Evolutionary conservation across 2,888 invertebrate genomes (phyloP).

Genomic region (Colletes collaris): DNA sequence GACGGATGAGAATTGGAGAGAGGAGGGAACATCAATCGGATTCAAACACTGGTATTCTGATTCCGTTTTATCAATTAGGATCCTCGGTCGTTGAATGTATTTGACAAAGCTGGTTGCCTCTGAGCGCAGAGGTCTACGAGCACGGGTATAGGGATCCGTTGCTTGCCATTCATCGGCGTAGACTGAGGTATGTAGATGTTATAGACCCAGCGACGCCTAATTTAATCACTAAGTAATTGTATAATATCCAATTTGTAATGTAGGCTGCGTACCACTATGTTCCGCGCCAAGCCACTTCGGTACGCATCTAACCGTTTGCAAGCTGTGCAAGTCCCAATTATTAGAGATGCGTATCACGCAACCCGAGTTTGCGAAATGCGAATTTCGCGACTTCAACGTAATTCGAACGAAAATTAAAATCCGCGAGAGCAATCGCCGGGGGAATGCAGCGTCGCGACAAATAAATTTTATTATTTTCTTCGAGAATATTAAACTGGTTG

Average conservation of each 20-base stretch:
- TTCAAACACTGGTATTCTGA: neutral
- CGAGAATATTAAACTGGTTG: too few species aligned
- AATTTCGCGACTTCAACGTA: constrained; percentile 16
- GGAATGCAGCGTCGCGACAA: neutral
- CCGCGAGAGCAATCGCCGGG: neutral
- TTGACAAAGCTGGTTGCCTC: constrained; percentile 17
- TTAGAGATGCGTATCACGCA: constrained; percentile 50
- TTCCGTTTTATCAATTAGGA: constrained; percentile 4
- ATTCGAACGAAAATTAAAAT: constrained; percentile 11
- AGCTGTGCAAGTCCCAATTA: constrained; percentile 60
- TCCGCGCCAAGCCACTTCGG: constrained; percentile 52
- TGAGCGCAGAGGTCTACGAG: constrained; percentile 7
- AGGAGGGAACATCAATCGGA: neutral
- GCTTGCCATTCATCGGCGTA: constrained; percentile 36
- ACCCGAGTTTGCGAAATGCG: constrained; percentile 31
- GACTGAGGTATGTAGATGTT: constrained; percentile 15
- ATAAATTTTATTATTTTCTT: too few species aligned
- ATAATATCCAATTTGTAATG: constrained; percentile 73
- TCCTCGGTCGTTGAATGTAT: constrained; percentile 17
- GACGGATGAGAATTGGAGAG: neutral
- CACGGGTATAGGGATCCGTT: constrained; percentile 6
- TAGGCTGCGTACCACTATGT: constrained; percentile 60
- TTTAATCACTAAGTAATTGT: constrained; percentile 75
- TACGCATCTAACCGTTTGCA: constrained; percentile 62
- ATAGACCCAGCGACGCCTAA: constrained; percentile 63